These are phyloP conservation scores for Ganaspis sp. DNA, from an alignment of 1,140 invertebrate species.

Conservation along the genomic window DNA sequence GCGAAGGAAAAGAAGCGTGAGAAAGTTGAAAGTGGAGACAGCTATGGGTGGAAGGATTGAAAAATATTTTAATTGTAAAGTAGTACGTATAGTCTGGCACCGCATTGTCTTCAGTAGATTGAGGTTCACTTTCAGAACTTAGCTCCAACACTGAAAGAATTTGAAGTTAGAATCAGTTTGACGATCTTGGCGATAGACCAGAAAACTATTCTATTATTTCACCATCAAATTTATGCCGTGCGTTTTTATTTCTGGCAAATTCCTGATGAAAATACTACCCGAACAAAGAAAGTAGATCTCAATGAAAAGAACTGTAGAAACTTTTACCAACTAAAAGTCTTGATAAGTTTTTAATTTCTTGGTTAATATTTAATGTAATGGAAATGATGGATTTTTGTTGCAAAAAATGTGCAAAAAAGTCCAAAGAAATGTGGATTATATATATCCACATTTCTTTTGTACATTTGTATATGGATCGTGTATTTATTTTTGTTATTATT, in stretches of 20 bases:
- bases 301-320: neutral
- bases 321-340: neutral
- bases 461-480: too few species aligned
- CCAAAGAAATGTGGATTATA: neutral
- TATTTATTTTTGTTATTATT: too few species aligned
- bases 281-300: neutral
- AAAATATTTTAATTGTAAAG: slow-evolving; percentile 28
- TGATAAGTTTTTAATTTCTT: slow-evolving; percentile 7
- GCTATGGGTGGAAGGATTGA: neutral
- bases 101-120: slow-evolving; percentile 10
- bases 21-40: slow-evolving; percentile 4
- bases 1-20: slow-evolving; percentile 2
- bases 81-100: neutral
- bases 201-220: slow-evolving; percentile 20
- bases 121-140: slow-evolving; percentile 21
- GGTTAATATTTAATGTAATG: neutral
- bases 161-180: slow-evolving; percentile 22
- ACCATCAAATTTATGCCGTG: slow-evolving; percentile 15
- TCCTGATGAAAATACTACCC: neutral
- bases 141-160: neutral
- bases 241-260: slow-evolving; percentile 16
- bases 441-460: neutral
- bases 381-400: neutral
- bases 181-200: slow-evolving; percentile 26
- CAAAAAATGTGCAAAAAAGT: too few species aligned